Base-by-base conservation (phyloP, 2,113 vertebrate genomes). In the Scartelaos histophorus region DNA sequence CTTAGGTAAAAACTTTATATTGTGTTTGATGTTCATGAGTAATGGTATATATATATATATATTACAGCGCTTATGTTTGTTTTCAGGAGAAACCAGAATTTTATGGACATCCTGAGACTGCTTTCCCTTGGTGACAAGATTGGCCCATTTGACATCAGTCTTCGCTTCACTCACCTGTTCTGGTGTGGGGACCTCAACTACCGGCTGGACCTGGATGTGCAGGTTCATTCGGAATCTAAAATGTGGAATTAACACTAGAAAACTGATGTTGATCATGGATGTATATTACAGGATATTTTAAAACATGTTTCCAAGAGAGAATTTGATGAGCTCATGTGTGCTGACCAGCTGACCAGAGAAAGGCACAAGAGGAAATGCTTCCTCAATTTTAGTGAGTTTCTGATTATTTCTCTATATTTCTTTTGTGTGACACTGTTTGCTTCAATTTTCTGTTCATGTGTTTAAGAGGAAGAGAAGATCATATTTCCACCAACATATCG, bases 401-500 rank as follows among this genome's bases (percentile, higher is more conserved):
- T 11, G 24, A 17, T 34, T 61, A 1, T 0, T 58, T 4, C 7
- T 64, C 9, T n/a, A 34, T 35, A 57, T 62, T 10, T 22, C 38
- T 43, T 69, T 57, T 70, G 22, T 25, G n/a, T 7, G 62, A 25
- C 19, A 67, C 65, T 2, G 11, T 66, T 66, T 66, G 53, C 13
- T 65, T 7, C 10, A 35, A 5, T 67, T 47, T 34, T 67, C 60
- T 77, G 3, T 80, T 25, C 75, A 2, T 82, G 62, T 86, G 69
- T 7, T 90, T 79, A 89, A 96, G 96, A 92, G 74, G 96, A 97
- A 78, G 94, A 94, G 74, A 94, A 95, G 86, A 96, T 96, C 78
- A 81, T 93, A 5, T 97, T 97, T 88, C 95, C 95, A 0, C 96
- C 95, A 45, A 97, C 95, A 0, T 96, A 96, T 80, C 95, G 95